phyloP scores from a whole-genome alignment of 2,888 invertebrate genomes.

The Cataglyphis albicans region DNA sequence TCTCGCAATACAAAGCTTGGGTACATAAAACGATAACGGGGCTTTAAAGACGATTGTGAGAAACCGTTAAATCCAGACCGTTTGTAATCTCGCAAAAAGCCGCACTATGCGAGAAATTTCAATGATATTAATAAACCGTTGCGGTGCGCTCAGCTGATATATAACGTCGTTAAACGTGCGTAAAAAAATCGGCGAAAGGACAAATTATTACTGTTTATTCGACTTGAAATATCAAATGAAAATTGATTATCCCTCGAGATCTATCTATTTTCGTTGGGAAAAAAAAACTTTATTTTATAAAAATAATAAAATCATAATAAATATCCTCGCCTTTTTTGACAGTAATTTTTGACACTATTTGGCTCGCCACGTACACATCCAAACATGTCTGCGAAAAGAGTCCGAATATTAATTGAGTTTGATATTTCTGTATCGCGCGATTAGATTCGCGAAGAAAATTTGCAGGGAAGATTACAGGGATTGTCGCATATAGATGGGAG shows the following conservation, averaged over 20 bases:
- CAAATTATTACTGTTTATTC: conserved; percentile 1
- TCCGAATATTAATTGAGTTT: conserved; percentile 19
- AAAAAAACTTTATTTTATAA: neutral
- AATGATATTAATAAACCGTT: conserved; percentile 16
- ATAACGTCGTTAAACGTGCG: neutral
- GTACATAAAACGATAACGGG: conserved; percentile 35
- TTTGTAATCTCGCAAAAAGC: conserved; percentile 47
- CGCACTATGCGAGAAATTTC: conserved; percentile 46
- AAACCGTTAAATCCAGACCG: conserved; percentile 55
- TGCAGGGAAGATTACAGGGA: neutral
- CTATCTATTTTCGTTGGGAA: neutral
- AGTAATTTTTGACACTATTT: neutral
- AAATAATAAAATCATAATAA: neutral
- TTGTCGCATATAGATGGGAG: conserved; percentile 2
- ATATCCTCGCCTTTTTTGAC: neutral
- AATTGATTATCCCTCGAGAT: conserved; percentile 22
- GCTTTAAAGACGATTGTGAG: conserved; percentile 36
- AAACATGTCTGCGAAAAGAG: conserved; percentile 5
- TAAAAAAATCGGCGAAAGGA: neutral
- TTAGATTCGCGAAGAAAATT: neutral
- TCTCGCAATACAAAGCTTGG: conserved; percentile 40
- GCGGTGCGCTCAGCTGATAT: neutral
- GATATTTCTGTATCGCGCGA: neutral
- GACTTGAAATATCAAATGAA: neutral
- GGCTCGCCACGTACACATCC: neutral